Evolutionary conservation across 2,113 vertebrate species (phyloP), one percentile per base, ranked within the genome.

Genomic region (Nothoprocta perdicaria): DNA sequence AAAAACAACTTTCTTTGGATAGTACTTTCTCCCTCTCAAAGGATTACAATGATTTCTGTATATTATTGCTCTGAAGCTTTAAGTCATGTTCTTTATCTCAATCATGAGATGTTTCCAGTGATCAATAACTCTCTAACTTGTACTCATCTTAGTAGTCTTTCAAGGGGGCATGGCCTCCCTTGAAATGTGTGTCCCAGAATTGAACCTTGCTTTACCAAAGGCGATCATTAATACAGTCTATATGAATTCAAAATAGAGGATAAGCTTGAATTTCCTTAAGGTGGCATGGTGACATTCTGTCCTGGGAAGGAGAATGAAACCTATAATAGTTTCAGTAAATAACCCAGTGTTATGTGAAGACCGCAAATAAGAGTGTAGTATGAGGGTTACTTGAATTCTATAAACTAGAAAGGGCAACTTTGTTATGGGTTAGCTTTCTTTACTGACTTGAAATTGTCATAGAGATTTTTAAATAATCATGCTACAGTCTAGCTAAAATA

Each of bases 101-200:
- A 38, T 38, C 35, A 38, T 38, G 35, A 38, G 65, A 5, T 55
- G 68, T 81, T 89, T 29, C 16, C 13, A 21, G 12, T 84, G 35
- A 69, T 81, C 88, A 86, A 57, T 86, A 92, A 29, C 45, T 90
- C 13, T 69, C 43, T 76, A 90, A 50, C 26, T 55, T 82, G 50
- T 66, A 53, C 58, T 80, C 29, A 58, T 50, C 8, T 76, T 89
- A 35, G 19, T 24, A 76, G 50, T 73, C 75, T 35, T 46, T 74
- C 24, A 50, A 17, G 74, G 86, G 46, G 21, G 68, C 63, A 0
- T 68, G 18, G 12, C 19, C 38, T 84, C 31, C n/a, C n/a, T n/a
- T 57, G n/a, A 79, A 86, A 73, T 40, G 12, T 43, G 5, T 35
- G 7, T 38, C 90, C n/a, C 19, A 81, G 68, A 19, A 12, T 35